phyloP scores from a whole-genome alignment of 2,888 invertebrate species.

The Drosophila yooni region DNA sequence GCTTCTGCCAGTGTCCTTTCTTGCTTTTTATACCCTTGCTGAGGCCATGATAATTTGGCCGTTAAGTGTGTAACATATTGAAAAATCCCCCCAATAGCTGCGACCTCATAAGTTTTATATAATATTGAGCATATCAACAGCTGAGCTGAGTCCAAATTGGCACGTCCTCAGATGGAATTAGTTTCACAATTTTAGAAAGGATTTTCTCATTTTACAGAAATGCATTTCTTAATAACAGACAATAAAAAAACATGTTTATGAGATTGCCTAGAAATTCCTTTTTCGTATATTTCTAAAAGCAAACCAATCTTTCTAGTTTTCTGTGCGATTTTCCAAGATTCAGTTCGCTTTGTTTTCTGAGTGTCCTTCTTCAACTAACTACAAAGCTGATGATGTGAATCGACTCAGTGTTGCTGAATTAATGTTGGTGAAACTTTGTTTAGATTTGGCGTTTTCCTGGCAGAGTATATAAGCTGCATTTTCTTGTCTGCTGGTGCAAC shows the following conservation, averaged over 20 bases:
- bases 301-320: background rate
- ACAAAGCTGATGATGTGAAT: too few species aligned
- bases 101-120: background rate
- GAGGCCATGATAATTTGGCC: background rate
- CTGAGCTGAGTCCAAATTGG: background rate
- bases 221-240: too few species aligned
- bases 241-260: too few species aligned
- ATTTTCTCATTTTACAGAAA: too few species aligned
- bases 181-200: too few species aligned
- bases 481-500: conserved; percentile 13
- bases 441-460: background rate
- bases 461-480: background rate
- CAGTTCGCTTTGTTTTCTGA: too few species aligned
- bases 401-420: background rate
- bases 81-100: background rate
- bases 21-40: conserved; percentile 14
- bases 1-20: conserved; percentile 30
- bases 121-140: background rate
- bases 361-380: too few species aligned
- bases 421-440: background rate
- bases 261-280: background rate
- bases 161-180: too few species aligned
- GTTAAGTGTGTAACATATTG: background rate
- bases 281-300: background rate
- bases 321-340: too few species aligned